These are phyloP conservation scores for Carcina quercana DNA, from an alignment of 2,888 invertebrate species.

Conservation along the genomic window DNA sequence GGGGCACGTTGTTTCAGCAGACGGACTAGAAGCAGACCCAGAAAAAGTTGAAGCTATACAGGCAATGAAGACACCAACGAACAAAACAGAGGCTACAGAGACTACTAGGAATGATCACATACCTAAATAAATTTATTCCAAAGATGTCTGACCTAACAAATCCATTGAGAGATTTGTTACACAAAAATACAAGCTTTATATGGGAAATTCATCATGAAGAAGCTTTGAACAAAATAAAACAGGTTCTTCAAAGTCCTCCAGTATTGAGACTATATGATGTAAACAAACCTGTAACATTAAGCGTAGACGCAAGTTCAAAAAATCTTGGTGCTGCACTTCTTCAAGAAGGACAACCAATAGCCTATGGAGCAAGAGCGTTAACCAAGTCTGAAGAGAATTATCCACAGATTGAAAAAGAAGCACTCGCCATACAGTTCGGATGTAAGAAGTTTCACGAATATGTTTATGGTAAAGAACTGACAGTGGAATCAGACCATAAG, in stretches of 20 bases:
- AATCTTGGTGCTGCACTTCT: conserved; percentile 10
- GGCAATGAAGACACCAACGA: conserved; percentile 7
- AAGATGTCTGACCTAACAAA: conserved; percentile 9
- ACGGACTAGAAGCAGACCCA: conserved; percentile 6
- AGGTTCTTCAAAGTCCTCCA: conserved; percentile 6
- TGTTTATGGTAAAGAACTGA: conserved; percentile 13
- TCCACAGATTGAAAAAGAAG: conserved; percentile 19
- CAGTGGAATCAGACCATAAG: conserved; percentile 18
- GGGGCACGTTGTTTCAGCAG: conserved; percentile 7
- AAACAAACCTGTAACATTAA: conserved; percentile 4
- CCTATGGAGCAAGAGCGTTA: conserved; percentile 14
- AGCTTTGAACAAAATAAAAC: conserved; percentile 8
- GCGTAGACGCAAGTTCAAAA: conserved; percentile 8
- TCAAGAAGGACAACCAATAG: conserved; percentile 10
- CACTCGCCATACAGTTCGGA: conserved; percentile 15
- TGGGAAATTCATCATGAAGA: conserved; percentile 9
- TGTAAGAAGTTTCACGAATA: conserved; percentile 16
- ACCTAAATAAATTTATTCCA: conserved; percentile 12
- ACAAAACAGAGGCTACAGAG: conserved; percentile 11
- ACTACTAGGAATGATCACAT: conserved; percentile 13
- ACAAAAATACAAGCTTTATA: conserved; percentile 8
- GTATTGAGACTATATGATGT: conserved; percentile 8
- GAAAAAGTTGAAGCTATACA: conserved; percentile 9
- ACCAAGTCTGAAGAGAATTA: conserved; percentile 11
- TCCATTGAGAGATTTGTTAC: conserved; percentile 9